A percentile compares a stretch with the other conserved stretches of the same genome.
These are phyloP conservation scores for Atrichornis clamosus DNA, from an alignment of 2,113 vertebrate genomes.

Conservation along the genomic window DNA sequence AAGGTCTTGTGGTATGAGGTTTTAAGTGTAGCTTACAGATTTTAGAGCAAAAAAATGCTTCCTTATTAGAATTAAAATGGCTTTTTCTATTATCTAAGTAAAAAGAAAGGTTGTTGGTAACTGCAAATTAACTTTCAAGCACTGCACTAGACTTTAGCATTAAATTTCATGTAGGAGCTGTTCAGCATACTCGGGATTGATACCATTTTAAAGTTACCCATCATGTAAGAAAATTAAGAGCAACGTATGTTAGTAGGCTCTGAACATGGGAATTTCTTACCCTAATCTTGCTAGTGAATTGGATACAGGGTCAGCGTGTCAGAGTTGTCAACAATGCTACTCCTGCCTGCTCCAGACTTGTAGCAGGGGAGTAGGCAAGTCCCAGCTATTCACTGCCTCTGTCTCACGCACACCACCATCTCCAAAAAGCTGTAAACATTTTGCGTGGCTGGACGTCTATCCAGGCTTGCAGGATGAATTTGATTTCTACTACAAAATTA, in stretches of 20 bases:
- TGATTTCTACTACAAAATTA: neutral
- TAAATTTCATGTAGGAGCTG: neutral
- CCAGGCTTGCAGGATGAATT: neutral
- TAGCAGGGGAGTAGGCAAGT: neutral
- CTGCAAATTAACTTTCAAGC: neutral
- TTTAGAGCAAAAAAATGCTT: neutral
- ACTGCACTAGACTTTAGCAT: neutral
- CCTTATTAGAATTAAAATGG: neutral
- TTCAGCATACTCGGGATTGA: neutral
- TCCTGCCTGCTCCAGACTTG: neutral
- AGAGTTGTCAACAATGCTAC: neutral
- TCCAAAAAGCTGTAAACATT: neutral
- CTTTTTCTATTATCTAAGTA: neutral
- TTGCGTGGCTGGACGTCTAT: neutral
- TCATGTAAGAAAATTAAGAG: neutral
- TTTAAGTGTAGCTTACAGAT: neutral
- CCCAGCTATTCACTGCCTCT: neutral
- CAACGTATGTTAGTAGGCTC: neutral
- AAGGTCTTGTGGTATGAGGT: neutral
- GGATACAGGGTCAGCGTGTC: neutral
- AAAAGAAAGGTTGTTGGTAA: neutral
- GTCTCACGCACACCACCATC: neutral
- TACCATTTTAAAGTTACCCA: neutral
- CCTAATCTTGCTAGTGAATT: neutral
- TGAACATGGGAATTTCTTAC: neutral